A percentile compares a stretch with the other conserved stretches of the same genome.
These are phyloP conservation scores for Cervus canadensis DNA, from an alignment of 2,113 vertebrate species.

Conservation along the genomic window DNA sequence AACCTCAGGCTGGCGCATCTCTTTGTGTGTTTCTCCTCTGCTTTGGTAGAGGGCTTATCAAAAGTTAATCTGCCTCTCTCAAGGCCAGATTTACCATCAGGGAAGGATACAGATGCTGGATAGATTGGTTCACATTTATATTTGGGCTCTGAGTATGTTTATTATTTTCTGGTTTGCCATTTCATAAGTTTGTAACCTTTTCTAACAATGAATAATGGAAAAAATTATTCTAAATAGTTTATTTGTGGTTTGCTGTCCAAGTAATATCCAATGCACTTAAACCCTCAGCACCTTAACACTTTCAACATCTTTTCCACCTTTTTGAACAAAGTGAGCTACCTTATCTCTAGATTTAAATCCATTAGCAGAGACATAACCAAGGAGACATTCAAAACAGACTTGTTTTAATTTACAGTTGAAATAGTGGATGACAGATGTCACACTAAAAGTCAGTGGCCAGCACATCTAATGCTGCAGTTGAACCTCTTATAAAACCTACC, in stretches of 20 bases:
- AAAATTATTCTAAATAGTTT: neutral
- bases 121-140: neutral
- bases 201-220: neutral
- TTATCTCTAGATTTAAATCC: neutral
- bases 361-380: conserved; percentile 11
- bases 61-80: neutral
- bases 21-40: neutral
- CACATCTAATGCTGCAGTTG: neutral
- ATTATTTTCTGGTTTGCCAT: neutral
- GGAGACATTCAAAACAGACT: neutral
- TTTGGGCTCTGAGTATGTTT: neutral
- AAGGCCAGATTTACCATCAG: neutral
- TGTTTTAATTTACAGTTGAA: neutral
- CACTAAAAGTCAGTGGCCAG: neutral
- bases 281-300: neutral
- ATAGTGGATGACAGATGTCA: conserved; percentile 9
- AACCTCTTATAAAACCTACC: neutral
- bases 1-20: fast-evolving
- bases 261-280: neutral
- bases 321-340: neutral
- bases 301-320: neutral
- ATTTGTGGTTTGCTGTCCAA: neutral
- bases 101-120: neutral
- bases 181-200: neutral
- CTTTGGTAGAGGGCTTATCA: neutral